Evolutionary conservation across 1,140 invertebrate species (phyloP).

Genomic region (Drosophila suzukii): DNA sequence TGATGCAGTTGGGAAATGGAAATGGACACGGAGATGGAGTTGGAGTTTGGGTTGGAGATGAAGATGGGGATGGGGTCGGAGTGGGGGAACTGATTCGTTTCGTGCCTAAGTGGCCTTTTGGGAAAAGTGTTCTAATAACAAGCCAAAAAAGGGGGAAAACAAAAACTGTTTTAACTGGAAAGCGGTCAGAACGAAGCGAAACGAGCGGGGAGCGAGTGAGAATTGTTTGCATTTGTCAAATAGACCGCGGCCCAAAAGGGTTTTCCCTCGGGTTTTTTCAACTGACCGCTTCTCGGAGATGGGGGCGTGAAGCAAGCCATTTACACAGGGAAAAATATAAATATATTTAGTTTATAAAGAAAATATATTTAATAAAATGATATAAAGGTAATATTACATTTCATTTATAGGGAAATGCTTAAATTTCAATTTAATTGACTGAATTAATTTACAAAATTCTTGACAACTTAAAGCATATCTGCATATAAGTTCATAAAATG

Average conservation of each 20-base stretch:
- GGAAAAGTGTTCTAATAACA: conserved; percentile 80
- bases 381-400: too few species aligned
- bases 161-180: conserved; percentile 69
- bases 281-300: conserved; percentile 36
- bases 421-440: too few species aligned
- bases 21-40: conserved; percentile 11
- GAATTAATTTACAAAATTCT: too few species aligned
- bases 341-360: too few species aligned
- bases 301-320: conserved; percentile 1
- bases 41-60: not conserved
- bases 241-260: conserved; percentile 60
- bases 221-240: conserved; percentile 82
- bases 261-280: conserved; percentile 50
- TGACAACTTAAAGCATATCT: too few species aligned
- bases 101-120: conserved; percentile 81
- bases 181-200: conserved; percentile 23
- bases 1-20: conserved; percentile 50
- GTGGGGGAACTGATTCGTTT: conserved; percentile 38
- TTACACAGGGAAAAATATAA: not conserved
- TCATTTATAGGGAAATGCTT: too few species aligned
- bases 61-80: not conserved
- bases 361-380: too few species aligned
- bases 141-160: conserved; percentile 46
- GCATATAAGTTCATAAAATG: too few species aligned
- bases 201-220: conserved; percentile 20